A percentile compares a stretch with the other conserved stretches of the same genome.
Evolutionary conservation across 2,113 vertebrate genomes (phyloP).

Genomic region (Tragulus kanchil): DNA sequence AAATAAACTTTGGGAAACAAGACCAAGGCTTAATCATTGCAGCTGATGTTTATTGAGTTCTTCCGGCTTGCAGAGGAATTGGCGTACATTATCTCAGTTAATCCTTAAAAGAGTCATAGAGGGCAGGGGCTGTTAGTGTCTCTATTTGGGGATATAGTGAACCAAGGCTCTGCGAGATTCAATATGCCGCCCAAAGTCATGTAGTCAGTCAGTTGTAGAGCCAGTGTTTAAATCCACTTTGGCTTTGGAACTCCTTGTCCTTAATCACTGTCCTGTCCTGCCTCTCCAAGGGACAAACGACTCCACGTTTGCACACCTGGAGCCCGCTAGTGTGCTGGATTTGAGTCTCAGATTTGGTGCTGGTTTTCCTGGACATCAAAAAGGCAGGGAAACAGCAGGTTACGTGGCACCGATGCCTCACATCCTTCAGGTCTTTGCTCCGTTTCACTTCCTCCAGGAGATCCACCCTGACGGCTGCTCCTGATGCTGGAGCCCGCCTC

Average conservation of each 20-base stretch:
- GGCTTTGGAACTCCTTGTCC: background rate
- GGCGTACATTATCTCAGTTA: conserved; percentile 15
- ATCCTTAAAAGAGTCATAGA: conserved; percentile 31
- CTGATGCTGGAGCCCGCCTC: background rate
- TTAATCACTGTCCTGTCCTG: background rate
- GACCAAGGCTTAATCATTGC: conserved; percentile 27
- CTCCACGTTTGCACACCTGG: background rate
- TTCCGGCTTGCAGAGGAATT: conserved; percentile 54
- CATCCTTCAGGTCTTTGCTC: background rate
- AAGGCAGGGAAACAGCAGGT: background rate
- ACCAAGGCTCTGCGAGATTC: background rate
- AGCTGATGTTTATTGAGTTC: conserved; percentile 56
- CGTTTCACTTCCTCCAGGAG: background rate
- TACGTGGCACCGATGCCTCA: background rate
- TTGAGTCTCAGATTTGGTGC: background rate
- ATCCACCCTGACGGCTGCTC: background rate
- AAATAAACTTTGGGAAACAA: conserved; percentile 48
- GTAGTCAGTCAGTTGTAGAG: background rate
- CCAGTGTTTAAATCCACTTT: background rate
- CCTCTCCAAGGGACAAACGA: background rate
- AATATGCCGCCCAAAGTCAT: background rate
- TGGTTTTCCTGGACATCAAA: background rate
- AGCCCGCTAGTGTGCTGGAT: background rate
- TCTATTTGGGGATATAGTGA: background rate
- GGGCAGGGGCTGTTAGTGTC: background rate